Percentiles rank a stretch among this genome's conserved stretches.
These are phyloP conservation scores for Tylochromis polylepis DNA, from an alignment of 2,113 vertebrate species.

Conservation along the genomic window DNA sequence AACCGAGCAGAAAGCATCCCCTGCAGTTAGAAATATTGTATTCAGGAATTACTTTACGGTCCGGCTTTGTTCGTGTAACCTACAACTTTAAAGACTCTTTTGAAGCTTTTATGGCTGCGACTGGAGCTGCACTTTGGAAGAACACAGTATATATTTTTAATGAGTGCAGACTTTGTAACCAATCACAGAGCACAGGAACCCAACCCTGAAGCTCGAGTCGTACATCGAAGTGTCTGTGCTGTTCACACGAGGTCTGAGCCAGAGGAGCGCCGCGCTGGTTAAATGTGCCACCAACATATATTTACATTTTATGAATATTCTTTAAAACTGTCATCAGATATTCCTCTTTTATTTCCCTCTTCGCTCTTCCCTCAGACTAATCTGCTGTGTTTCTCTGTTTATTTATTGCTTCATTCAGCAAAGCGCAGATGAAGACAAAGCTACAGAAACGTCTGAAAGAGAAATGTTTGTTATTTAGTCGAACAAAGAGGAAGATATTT, in stretches of 20 bases:
- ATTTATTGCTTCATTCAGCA: rapidly evolving
- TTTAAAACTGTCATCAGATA: not conserved
- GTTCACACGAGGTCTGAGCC: not conserved
- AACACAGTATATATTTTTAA: not conserved
- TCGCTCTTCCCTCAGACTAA: too few relatives aligned
- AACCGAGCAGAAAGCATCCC: not conserved
- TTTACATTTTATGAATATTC: not conserved
- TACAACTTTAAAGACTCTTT: not conserved
- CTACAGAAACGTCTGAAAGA: not conserved
- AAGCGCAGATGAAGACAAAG: not conserved
- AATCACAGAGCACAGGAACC: not conserved
- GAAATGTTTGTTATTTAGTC: not conserved
- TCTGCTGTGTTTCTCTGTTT: rapidly evolving
- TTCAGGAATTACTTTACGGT: not conserved
- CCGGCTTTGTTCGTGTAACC: not conserved
- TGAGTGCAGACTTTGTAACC: not conserved
- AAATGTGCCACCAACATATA: not conserved
- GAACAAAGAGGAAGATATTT: not conserved
- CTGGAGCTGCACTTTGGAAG: not conserved
- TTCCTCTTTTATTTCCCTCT: not conserved
- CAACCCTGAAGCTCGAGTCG: not conserved
- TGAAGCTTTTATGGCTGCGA: not conserved
- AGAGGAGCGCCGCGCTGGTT: not conserved
- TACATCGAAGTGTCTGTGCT: not conserved
- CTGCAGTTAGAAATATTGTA: not conserved